These are phyloP conservation scores for Camponotus pennsylvanicus DNA, from an alignment of 1,140 invertebrate genomes.

Conservation along the genomic window DNA sequence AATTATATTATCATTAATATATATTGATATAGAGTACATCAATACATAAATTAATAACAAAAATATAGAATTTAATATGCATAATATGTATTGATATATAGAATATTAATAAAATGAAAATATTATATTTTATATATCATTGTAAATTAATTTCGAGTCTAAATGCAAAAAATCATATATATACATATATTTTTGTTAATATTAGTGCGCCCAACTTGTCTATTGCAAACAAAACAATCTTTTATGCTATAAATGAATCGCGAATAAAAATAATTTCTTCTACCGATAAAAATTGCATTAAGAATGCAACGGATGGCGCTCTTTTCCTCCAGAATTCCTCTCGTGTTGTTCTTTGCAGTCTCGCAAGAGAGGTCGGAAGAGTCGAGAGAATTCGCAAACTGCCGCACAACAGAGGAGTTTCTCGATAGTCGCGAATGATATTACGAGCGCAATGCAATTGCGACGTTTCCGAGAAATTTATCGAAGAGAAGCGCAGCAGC, in stretches of 20 bases:
- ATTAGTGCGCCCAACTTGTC: background rate
- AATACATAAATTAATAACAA: background rate
- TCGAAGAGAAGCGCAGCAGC: background rate
- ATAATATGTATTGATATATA: background rate
- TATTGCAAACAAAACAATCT: background rate
- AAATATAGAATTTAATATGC: too few species aligned
- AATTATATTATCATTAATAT: background rate
- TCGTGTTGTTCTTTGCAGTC: slow-evolving; percentile 8
- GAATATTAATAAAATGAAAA: background rate
- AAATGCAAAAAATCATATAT: background rate
- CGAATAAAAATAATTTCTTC: background rate
- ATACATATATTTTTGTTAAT: background rate
- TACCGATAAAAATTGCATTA: background rate
- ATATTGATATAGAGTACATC: background rate
- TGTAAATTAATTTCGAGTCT: background rate
- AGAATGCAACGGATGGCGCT: background rate
- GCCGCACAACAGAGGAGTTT: background rate
- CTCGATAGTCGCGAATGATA: slow-evolving; percentile 34
- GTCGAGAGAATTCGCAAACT: slow-evolving; percentile 12
- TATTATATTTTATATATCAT: background rate
- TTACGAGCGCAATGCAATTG: slow-evolving; percentile 43
- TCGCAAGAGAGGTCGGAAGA: background rate
- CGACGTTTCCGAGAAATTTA: slow-evolving; percentile 44
- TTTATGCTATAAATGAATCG: background rate
- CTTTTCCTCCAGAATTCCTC: slow-evolving; percentile 10